These are phyloP conservation scores for Cygnus atratus DNA, from an alignment of 2,113 vertebrate genomes.

Conservation along the genomic window DNA sequence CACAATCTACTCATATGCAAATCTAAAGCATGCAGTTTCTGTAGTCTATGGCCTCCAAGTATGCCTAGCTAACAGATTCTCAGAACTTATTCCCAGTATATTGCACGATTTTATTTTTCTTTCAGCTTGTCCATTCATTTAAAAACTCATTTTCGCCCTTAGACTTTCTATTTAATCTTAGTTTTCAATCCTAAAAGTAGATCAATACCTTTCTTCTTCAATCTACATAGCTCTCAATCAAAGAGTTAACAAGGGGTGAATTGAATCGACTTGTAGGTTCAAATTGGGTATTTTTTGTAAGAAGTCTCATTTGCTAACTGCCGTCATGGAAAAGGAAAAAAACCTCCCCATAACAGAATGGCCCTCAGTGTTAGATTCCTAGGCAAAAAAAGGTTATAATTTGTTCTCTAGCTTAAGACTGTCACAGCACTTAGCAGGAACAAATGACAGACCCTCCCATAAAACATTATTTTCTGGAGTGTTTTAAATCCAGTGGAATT, in stretches of 20 bases:
- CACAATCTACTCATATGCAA: fast-evolving
- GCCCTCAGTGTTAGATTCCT: background rate
- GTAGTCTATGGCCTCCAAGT: background rate
- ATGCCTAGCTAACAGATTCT: background rate
- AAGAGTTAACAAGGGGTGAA: conserved; percentile 64
- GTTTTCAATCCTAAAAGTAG: conserved; percentile 54
- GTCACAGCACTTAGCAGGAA: background rate
- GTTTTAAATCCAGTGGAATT: background rate
- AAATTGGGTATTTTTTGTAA: background rate
- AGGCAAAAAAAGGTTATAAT: background rate
- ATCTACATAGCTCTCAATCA: conserved; percentile 55
- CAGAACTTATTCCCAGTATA: background rate
- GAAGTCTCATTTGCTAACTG: conserved; percentile 12
- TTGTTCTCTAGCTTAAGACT: conserved; percentile 37
- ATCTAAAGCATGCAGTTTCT: background rate
- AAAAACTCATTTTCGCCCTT: conserved; percentile 29
- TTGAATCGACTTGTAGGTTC: conserved; percentile 4
- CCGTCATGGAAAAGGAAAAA: background rate
- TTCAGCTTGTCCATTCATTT: background rate
- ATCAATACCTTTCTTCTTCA: conserved; percentile 25
- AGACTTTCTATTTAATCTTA: conserved; percentile 36
- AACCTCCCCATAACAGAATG: background rate
- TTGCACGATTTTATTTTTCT: background rate
- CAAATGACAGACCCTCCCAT: background rate
- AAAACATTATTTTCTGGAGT: background rate